phyloP scores from a whole-genome alignment of 2,888 invertebrate species.

The Adelphocoris suturalis region DNA sequence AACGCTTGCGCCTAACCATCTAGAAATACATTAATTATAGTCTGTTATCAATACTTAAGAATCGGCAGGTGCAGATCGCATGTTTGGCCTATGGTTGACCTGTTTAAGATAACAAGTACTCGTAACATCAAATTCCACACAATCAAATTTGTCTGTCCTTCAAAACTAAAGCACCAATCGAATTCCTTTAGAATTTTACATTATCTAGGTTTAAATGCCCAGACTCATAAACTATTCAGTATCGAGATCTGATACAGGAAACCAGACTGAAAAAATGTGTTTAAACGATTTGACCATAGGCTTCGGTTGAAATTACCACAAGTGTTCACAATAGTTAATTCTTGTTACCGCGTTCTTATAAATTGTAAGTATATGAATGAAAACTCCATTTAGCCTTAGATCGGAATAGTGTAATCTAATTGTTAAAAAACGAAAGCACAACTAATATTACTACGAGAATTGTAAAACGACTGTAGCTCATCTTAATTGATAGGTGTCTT shows the following conservation, averaged over 20 bases:
- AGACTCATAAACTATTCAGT: not conserved
- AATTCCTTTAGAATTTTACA: not conserved
- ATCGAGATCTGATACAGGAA: slow-evolving; percentile 30
- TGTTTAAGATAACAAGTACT: slow-evolving; percentile 64
- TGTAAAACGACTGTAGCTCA: slow-evolving; percentile 44
- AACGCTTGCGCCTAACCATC: slow-evolving; percentile 67
- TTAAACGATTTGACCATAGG: slow-evolving; percentile 73
- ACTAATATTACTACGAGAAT: slow-evolving; percentile 40
- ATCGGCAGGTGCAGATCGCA: slow-evolving; percentile 74
- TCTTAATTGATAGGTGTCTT: slow-evolving; percentile 55
- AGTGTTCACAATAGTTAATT: slow-evolving; percentile 73
- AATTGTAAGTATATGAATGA: slow-evolving; percentile 25
- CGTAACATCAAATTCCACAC: not conserved
- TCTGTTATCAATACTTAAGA: slow-evolving; percentile 49
- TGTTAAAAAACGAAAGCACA: slow-evolving; percentile 51
- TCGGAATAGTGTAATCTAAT: slow-evolving; percentile 33
- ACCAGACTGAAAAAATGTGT: slow-evolving; percentile 40
- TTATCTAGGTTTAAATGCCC: not conserved
- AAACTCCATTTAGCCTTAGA: slow-evolving; percentile 62
- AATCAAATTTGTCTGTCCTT: not conserved
- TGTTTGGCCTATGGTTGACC: slow-evolving; percentile 72
- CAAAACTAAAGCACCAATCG: slow-evolving; percentile 2
- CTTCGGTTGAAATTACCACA: slow-evolving; percentile 63
- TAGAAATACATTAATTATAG: slow-evolving; percentile 71
- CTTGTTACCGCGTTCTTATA: slow-evolving; percentile 70